Percentiles rank a stretch among this genome's conserved stretches.
Conservation (phyloP, 37 sponge, comb jelly and placozoan species). For the Amphimedon queenslandica region DNA sequence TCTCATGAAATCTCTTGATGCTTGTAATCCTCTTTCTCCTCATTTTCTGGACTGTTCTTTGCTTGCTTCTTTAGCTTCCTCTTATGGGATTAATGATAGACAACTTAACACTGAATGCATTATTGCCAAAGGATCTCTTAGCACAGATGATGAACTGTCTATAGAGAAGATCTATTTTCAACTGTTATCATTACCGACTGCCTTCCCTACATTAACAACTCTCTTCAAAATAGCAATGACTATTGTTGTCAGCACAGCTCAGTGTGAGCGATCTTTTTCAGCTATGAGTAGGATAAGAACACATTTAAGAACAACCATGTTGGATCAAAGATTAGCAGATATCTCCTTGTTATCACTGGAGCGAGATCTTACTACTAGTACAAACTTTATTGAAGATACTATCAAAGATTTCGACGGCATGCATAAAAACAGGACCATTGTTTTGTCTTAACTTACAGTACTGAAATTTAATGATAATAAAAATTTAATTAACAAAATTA, state of each 20-base stretch:
- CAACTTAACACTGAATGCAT: neutral
- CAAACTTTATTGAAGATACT: neutral
- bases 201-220: neutral
- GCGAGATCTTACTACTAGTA: neutral
- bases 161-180: neutral
- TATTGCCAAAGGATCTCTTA: neutral
- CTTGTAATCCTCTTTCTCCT: neutral
- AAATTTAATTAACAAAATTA: too few species aligned
- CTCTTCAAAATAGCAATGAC: neutral
- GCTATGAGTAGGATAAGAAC: slow-evolving; percentile 35
- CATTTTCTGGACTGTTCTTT: neutral
- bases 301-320: too few species aligned
- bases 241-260: slow-evolving; percentile 27
- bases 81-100: neutral
- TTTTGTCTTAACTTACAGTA: neutral
- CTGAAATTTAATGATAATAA: too few species aligned
- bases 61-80: neutral
- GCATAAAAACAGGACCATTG: neutral
- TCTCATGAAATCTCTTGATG: neutral
- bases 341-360: neutral
- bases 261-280: slow-evolving; percentile 35
- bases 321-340: slow-evolving; percentile 20
- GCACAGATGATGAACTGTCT: neutral
- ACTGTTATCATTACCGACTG: neutral
- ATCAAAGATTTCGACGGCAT: neutral